A percentile compares a stretch with the other conserved stretches of the same genome.
These are phyloP conservation scores for Reinhardtius hippoglossoides DNA, from an alignment of 2,113 vertebrate species.

Conservation along the genomic window DNA sequence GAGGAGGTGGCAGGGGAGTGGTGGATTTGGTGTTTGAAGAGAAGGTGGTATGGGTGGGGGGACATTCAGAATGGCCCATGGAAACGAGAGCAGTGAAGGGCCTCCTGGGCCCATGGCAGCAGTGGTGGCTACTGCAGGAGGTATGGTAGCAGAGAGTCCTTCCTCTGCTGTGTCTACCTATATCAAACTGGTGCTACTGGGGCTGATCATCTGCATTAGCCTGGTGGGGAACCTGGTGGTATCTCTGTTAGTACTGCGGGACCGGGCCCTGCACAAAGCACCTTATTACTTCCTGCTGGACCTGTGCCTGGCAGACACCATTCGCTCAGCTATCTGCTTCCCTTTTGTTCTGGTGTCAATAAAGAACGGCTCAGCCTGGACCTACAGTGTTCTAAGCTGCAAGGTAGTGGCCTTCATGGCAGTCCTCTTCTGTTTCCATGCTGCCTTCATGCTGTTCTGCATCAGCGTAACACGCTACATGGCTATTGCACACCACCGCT, in stretches of 20 bases:
- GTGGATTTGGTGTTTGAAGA: constrained; percentile 44
- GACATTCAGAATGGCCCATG: constrained; percentile 81
- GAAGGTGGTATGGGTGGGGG: constrained; percentile 50
- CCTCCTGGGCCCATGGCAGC: constrained; percentile 73
- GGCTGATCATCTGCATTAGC: constrained; percentile 90
- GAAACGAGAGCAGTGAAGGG: constrained; percentile 83
- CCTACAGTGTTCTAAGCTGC: constrained; percentile 90
- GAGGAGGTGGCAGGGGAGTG: constrained; percentile 63
- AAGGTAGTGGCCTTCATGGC: constrained; percentile 94
- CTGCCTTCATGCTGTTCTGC: constrained; percentile 93
- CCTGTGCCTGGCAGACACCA: constrained; percentile 89
- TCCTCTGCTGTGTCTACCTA: constrained; percentile 85
- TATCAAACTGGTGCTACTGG: constrained; percentile 88
- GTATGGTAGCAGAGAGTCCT: constrained; percentile 75
- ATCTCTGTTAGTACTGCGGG: constrained; percentile 88
- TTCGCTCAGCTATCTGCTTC: constrained; percentile 91
- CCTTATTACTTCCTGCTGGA: constrained; percentile 92
- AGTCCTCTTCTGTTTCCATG: constrained; percentile 92
- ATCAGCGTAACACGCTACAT: constrained; percentile 92
- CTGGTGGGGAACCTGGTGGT: constrained; percentile 89
- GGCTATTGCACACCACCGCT: constrained; percentile 93
- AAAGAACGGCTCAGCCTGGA: constrained; percentile 90
- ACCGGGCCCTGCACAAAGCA: constrained; percentile 89
- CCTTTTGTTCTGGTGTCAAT: constrained; percentile 91
- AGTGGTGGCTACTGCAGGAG: constrained; percentile 81